Evolutionary conservation across 2,113 vertebrate genomes (phyloP).

Genomic region (Gymnarchus niloticus): DNA sequence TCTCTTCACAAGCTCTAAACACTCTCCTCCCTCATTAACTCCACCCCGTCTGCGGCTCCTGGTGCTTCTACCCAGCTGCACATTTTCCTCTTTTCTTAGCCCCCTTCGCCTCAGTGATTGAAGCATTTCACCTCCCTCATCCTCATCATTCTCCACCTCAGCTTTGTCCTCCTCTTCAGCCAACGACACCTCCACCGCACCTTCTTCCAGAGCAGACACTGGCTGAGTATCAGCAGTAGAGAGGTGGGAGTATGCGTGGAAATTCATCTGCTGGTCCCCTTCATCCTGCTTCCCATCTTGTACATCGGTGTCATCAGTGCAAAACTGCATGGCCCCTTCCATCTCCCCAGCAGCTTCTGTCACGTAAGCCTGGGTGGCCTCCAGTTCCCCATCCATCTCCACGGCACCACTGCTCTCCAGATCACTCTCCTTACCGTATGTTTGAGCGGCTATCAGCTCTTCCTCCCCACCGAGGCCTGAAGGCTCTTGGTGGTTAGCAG

Average conservation of each 20-base stretch:
- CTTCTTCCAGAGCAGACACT: conserved; percentile 5
- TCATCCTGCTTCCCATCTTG: conserved; percentile 20
- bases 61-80: background rate
- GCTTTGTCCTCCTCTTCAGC: conserved; percentile 25
- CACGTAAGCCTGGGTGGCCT: conserved; percentile 40
- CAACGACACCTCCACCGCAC: background rate
- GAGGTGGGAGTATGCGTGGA: conserved; percentile 2
- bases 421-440: conserved; percentile 19
- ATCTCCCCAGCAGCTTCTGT: conserved; percentile 30
- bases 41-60: conserved; percentile 27
- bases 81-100: conserved; percentile 8
- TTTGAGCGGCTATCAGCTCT: conserved; percentile 40
- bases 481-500: too few relatives aligned
- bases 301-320: conserved; percentile 23
- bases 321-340: conserved; percentile 39
- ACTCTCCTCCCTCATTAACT: conserved; percentile 27
- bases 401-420: background rate
- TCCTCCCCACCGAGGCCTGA: background rate
- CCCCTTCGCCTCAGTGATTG: conserved; percentile 14
- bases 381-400: conserved; percentile 29
- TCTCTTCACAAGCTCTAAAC: conserved; percentile 31
- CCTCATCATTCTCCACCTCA: conserved; percentile 13
- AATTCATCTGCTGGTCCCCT: conserved; percentile 27
- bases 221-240: conserved; percentile 41
- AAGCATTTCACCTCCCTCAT: background rate